Evolutionary conservation across 2,797 vertebrate genomes (phyloP).

Genomic region (Pangasius macronema): DNA sequence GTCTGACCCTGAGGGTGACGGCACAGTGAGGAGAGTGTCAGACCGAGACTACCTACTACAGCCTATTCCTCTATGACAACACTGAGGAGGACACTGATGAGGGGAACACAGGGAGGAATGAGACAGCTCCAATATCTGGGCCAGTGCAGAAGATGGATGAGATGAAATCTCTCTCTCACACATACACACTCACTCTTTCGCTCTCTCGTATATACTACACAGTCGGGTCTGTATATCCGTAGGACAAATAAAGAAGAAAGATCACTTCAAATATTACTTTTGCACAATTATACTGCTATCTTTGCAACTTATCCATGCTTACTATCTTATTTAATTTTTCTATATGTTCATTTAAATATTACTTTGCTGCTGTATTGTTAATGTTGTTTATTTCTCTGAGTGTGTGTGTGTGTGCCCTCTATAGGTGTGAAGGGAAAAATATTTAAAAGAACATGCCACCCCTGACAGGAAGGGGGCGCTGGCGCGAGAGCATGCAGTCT

Average conservation of each 20-base stretch:
- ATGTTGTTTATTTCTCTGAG: too few species aligned
- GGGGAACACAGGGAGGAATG: neutral
- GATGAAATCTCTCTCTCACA: constrained; percentile 8
- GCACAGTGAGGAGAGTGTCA: neutral
- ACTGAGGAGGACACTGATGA: constrained; percentile 23
- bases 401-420: too few species aligned
- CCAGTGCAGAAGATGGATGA: constrained; percentile 41
- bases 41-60: neutral
- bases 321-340: too few species aligned
- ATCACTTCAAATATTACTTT: neutral
- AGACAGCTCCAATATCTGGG: constrained; percentile 37
- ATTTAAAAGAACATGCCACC: too few species aligned
- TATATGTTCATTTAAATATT: too few species aligned
- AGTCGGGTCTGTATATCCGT: neutral
- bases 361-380: too few species aligned
- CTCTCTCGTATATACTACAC: neutral
- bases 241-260: constrained; percentile 3
- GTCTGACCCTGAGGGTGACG: neutral
- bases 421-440: too few species aligned
- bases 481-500: too few species aligned
- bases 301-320: too few species aligned
- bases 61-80: neutral
- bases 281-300: neutral
- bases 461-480: too few species aligned
- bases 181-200: neutral